A percentile compares a stretch with the other conserved stretches of the same genome.
Evolutionary conservation across 1,140 invertebrate genomes (phyloP).

Genomic region (Vanessa atalanta): DNA sequence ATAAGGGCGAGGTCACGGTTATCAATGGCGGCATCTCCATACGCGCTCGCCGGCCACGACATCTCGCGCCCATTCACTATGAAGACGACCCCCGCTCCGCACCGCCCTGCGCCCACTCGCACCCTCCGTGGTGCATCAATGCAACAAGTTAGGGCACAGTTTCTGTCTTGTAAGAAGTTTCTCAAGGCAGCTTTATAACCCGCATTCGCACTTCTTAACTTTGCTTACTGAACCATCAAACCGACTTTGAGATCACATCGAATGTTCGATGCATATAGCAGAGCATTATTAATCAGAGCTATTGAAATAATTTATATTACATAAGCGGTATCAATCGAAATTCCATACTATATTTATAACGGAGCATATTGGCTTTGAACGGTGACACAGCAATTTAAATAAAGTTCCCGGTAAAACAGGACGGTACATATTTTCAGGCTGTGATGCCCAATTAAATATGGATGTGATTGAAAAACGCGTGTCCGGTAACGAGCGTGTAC

Average conservation of each 20-base stretch:
- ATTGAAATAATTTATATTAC: slow-evolving; percentile 21
- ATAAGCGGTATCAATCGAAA: slow-evolving; percentile 14
- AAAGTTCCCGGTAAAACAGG: slow-evolving; percentile 68
- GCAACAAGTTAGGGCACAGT: slow-evolving; percentile 76
- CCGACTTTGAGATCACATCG: background rate
- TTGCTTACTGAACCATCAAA: background rate
- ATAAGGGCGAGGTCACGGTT: slow-evolving; percentile 76
- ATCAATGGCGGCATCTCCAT: slow-evolving; percentile 79
- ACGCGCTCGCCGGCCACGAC: slow-evolving; percentile 70
- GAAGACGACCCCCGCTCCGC: slow-evolving; percentile 57
- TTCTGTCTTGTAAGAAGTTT: slow-evolving; percentile 65
- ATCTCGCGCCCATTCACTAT: slow-evolving; percentile 78
- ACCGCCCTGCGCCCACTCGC: slow-evolving; percentile 42
- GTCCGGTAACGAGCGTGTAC: slow-evolving; percentile 80
- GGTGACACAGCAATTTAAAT: slow-evolving; percentile 60
- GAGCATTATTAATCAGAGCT: background rate
- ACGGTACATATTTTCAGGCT: slow-evolving; percentile 74
- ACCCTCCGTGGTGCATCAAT: slow-evolving; percentile 72
- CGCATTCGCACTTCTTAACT: slow-evolving; percentile 9
- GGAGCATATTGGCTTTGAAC: slow-evolving; percentile 39
- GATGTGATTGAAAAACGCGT: slow-evolving; percentile 81
- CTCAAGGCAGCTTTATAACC: slow-evolving; percentile 30
- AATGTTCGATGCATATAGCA: background rate
- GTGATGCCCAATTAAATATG: slow-evolving; percentile 80
- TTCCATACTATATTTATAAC: slow-evolving; percentile 19